Evolutionary conservation across 2,888 invertebrate species (phyloP), one percentile per base, ranked within the genome.

Genomic region (Chelonus formosanus): DNA sequence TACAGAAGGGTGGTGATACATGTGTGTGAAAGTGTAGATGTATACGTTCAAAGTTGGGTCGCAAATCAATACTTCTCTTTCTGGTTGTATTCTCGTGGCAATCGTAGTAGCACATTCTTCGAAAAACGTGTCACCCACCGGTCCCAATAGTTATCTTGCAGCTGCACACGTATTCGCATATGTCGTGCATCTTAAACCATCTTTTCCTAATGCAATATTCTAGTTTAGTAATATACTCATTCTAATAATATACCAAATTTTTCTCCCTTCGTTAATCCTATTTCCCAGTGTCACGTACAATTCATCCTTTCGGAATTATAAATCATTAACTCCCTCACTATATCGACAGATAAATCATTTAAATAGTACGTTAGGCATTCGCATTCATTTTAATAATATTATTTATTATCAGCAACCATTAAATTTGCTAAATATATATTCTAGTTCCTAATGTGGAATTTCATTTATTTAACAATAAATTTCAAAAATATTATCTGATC

Each of bases 71-170:
- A 81, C 75, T 75, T 75, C 44, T 54, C 60, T 56, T 61, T 54
- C 8, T 43, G 7, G 58, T 47, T 59, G 35, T 48, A 35, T 7
- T 48, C 6, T 35, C 10, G 52, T 31, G 45, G 52, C 70, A 55
- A 6, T 47, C 45, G 65, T 67, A 70, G 61, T 73, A 66, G 68
- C 35, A 54, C 63, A 67, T 64, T 58, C 59, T 73, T 73, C 76
- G 74, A 77, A 76, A 77, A 81, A 79, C 78, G 80, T 81, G 79
- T 82, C 81, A 80, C 79, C 80, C 80, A 79, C 79, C 80, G 77
- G 79, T 77, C 77, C 74, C 75, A 72, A 69, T 75, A 72, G 70
- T 65, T 58, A 74, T 67, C 53, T 68, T 64, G 59, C 73, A 74
- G 74, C 74, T 76, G 73, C 72, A 65, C 59, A 43, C 40, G 34